Evolutionary conservation across 2,113 vertebrate genomes (phyloP).

Genomic region (Paradoxurus hermaphroditus): DNA sequence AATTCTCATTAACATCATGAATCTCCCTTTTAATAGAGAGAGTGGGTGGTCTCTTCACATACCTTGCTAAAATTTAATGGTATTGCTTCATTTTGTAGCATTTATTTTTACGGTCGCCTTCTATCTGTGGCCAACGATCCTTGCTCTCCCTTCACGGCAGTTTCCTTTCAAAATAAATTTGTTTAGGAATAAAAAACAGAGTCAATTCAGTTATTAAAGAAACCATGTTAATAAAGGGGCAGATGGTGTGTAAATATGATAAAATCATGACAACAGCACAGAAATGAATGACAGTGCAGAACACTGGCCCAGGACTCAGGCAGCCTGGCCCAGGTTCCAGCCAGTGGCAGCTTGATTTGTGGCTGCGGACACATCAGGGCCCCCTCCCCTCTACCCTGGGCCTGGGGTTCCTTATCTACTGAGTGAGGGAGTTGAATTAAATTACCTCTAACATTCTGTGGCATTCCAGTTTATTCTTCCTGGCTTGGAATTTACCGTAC

Average conservation of each 20-base stretch:
- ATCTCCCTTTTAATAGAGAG: neutral
- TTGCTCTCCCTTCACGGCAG: constrained; percentile 13
- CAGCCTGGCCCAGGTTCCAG: neutral
- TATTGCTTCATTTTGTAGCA: neutral
- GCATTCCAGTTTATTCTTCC: constrained; percentile 30
- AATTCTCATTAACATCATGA: neutral
- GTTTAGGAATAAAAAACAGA: constrained; percentile 43
- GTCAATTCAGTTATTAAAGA: constrained; percentile 13
- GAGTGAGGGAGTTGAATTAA: constrained; percentile 24
- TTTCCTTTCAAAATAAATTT: constrained; percentile 61
- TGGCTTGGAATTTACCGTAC: neutral
- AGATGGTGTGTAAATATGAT: neutral
- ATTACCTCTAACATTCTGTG: constrained; percentile 21
- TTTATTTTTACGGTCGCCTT: constrained; percentile 37
- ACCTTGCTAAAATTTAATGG: neutral
- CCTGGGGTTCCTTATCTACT: neutral
- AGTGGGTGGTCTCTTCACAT: neutral
- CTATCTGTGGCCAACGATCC: neutral
- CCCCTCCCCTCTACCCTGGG: neutral
- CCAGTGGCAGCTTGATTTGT: neutral
- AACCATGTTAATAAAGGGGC: constrained; percentile 8
- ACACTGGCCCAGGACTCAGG: neutral
- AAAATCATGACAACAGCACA: neutral
- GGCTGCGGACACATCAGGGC: neutral
- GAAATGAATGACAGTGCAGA: neutral